Evolutionary conservation across 2,113 vertebrate genomes (phyloP).

Genomic region (Ceyx cyanopectus): DNA sequence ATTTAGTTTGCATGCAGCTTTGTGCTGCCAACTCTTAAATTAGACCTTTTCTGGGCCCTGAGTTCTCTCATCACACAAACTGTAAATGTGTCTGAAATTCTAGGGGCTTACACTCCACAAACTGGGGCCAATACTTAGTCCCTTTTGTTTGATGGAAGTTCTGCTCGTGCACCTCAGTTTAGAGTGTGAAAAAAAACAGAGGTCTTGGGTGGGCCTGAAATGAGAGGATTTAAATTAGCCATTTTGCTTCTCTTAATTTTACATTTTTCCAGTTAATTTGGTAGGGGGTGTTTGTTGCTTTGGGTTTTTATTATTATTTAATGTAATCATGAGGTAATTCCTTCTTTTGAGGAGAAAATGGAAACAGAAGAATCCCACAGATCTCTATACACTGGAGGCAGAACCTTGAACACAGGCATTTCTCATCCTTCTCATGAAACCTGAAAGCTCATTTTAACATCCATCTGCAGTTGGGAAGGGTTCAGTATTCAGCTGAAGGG

Average conservation of each 20-base stretch:
- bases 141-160: neutral
- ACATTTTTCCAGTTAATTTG: neutral
- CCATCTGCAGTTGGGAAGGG: neutral
- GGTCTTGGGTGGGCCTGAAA: neutral
- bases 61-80: neutral
- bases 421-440: neutral
- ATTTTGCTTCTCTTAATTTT: slow-evolving; percentile 2
- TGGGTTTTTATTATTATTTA: neutral
- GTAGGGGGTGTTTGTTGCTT: neutral
- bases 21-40: neutral
- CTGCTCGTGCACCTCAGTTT: neutral
- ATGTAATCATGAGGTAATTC: neutral
- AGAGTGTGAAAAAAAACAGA: neutral
- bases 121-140: neutral
- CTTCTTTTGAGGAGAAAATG: neutral
- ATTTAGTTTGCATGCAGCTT: neutral
- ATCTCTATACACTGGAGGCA: neutral
- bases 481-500: neutral
- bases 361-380: neutral
- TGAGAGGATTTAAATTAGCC: neutral
- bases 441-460: neutral
- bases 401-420: neutral
- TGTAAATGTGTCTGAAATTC: neutral
- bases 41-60: neutral
- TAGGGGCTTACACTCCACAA: neutral